phyloP scores from a whole-genome alignment of 1,140 invertebrate species.

The Zaprionus gabonicus region DNA sequence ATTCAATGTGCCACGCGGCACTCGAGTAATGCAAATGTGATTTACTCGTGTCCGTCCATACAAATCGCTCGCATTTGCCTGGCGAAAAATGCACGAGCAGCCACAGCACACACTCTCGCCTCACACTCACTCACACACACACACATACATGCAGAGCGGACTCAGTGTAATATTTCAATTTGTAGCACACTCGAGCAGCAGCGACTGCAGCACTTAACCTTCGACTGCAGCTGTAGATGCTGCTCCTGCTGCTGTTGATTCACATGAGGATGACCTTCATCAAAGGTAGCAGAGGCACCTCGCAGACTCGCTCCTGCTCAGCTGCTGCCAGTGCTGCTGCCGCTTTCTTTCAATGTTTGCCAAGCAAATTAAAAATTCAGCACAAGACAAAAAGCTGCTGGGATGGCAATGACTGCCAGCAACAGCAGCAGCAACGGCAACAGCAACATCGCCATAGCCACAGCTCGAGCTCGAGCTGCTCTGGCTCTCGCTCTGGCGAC shows the following conservation, averaged over 20 bases:
- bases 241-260: slow-evolving; percentile 28
- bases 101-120: slow-evolving; percentile 12
- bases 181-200: slow-evolving; percentile 67
- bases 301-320: slow-evolving; percentile 17
- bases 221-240: slow-evolving; percentile 41
- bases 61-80: slow-evolving; percentile 43
- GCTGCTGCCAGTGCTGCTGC: slow-evolving; percentile 18
- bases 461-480: slow-evolving; percentile 2
- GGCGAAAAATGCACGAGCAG: slow-evolving; percentile 25
- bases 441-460: slow-evolving; percentile 5
- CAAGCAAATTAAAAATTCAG: slow-evolving; percentile 80
- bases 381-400: slow-evolving; percentile 61
- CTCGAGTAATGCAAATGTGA: slow-evolving; percentile 67
- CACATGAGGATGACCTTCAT: slow-evolving; percentile 48
- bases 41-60: slow-evolving; percentile 47
- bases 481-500: slow-evolving; percentile 12
- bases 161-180: slow-evolving; percentile 74
- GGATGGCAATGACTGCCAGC: slow-evolving; percentile 46
- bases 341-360: slow-evolving; percentile 60
- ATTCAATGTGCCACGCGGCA: slow-evolving; percentile 52
- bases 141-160: not conserved
- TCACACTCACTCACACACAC: not conserved
- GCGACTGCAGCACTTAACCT: slow-evolving; percentile 69
- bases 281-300: slow-evolving; percentile 11
- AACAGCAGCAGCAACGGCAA: not conserved